These are phyloP conservation scores for Piprites chloris DNA, from an alignment of 2,113 vertebrate species.

Conservation along the genomic window DNA sequence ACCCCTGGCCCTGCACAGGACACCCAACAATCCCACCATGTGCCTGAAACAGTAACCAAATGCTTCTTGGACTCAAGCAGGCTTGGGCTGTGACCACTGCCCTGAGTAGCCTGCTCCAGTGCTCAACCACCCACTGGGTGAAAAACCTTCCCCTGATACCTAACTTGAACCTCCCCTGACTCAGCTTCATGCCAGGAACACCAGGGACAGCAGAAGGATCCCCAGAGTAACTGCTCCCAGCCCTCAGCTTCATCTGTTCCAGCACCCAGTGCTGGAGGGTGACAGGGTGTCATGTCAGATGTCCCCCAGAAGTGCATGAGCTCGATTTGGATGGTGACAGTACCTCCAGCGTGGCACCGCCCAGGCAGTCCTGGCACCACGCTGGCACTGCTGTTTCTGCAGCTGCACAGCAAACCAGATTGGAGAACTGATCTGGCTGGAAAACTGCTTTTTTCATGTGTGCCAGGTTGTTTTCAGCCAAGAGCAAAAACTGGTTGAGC, in stretches of 20 bases:
- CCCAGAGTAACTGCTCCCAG: background rate
- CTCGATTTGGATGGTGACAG: background rate
- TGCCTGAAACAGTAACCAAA: background rate
- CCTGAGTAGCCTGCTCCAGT: background rate
- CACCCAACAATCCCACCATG: background rate
- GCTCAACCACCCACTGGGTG: background rate
- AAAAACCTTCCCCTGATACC: background rate
- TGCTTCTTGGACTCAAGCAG: background rate
- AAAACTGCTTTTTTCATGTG: background rate
- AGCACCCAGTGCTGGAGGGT: background rate
- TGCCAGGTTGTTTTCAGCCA: slow-evolving; percentile 47
- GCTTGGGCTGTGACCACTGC: background rate
- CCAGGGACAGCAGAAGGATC: background rate
- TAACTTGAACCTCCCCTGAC: background rate
- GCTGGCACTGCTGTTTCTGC: background rate
- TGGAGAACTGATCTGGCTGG: slow-evolving; percentile 28
- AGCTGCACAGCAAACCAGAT: slow-evolving; percentile 18
- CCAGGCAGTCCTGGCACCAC: background rate
- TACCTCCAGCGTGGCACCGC: background rate
- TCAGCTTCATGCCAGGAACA: background rate
- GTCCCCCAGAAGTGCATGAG: background rate
- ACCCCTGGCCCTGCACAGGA: background rate
- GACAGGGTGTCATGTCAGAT: accelerated
- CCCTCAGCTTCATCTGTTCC: background rate
- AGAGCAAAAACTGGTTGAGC: slow-evolving; percentile 57